A percentile compares a stretch with the other conserved stretches of the same genome.
phyloP scores from a whole-genome alignment of 1,140 invertebrate species.

The Formica selysi region DNA sequence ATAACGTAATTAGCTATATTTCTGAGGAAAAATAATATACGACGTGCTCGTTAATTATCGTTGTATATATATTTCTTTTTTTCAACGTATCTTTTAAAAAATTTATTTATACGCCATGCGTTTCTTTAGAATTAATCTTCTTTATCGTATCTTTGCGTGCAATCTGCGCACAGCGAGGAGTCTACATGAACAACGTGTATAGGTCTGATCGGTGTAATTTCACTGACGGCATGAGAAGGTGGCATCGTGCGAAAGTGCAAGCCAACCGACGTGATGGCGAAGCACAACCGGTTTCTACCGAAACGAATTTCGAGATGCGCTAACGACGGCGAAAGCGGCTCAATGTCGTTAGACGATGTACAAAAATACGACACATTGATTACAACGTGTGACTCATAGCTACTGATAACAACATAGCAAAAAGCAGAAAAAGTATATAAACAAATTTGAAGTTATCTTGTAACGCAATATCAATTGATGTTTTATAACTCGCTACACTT shows the following conservation, averaged over 20 bases:
- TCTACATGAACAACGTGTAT: conserved; percentile 31
- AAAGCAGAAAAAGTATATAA: background rate
- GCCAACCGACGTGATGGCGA: background rate
- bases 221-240: conserved; percentile 37
- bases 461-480: background rate
- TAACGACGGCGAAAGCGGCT: conserved; percentile 51
- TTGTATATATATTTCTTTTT: too few relatives aligned
- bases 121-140: conserved; percentile 26
- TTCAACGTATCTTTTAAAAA: background rate
- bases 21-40: background rate
- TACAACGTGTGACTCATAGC: background rate
- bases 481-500: background rate
- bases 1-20: background rate
- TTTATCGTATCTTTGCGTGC: conserved; percentile 7
- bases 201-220: conserved; percentile 54
- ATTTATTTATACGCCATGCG: background rate
- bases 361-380: conserved; percentile 7
- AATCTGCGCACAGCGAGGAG: conserved; percentile 20
- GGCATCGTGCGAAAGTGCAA: conserved; percentile 60
- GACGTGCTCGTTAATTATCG: background rate
- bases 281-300: conserved; percentile 49
- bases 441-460: background rate
- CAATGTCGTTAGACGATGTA: conserved; percentile 21
- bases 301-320: conserved; percentile 59
- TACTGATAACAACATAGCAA: background rate